Conservation (phyloP, 2,113 vertebrate genomes). For the Daubentonia madagascariensis region DNA sequence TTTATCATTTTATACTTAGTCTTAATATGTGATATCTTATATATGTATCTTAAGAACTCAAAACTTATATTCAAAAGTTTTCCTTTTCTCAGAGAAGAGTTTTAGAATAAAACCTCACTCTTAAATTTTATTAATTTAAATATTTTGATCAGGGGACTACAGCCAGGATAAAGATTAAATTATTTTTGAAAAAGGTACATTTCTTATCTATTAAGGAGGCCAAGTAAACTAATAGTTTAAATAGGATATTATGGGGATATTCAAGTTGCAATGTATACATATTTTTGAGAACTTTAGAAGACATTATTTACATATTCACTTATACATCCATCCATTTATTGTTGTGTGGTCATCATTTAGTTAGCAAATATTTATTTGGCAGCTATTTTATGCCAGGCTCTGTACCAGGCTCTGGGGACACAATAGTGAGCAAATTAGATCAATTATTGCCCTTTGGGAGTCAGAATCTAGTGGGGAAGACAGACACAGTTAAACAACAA, state of each 20-base stretch:
- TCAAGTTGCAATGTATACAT: background rate
- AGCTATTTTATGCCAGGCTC: background rate
- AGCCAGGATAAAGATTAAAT: background rate
- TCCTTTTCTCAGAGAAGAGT: background rate
- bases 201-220: background rate
- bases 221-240: background rate
- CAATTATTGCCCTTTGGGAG: background rate
- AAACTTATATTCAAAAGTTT: background rate
- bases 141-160: background rate
- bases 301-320: background rate
- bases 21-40: background rate
- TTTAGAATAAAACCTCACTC: background rate
- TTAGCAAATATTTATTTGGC: background rate
- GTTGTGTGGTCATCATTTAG: background rate
- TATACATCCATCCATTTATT: background rate
- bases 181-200: background rate
- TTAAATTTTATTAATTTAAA: background rate
- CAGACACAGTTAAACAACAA: background rate
- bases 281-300: slow-evolving; percentile 15
- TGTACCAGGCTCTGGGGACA: background rate
- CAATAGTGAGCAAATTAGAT: background rate
- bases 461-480: background rate
- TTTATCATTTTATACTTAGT: background rate
- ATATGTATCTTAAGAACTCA: background rate
- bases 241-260: background rate